phyloP scores from a whole-genome alignment of 2,888 invertebrate genomes.

The Torymus aiolomorphi region DNA sequence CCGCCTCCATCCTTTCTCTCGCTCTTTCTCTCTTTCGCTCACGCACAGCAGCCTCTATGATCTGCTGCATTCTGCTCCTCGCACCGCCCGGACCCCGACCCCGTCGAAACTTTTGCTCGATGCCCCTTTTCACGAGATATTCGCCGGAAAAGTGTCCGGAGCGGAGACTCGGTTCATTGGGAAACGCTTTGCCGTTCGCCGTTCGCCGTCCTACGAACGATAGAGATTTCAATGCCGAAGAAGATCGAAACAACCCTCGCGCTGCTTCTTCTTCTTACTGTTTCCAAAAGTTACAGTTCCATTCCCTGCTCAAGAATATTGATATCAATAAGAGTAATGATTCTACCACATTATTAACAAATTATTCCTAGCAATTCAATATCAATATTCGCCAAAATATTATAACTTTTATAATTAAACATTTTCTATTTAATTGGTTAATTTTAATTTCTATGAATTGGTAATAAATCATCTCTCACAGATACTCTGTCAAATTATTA shows the following conservation, averaged over 20 bases:
- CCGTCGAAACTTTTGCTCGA: constrained; percentile 64
- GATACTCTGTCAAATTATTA: no score
- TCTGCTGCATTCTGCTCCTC: constrained; percentile 42
- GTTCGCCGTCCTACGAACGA: constrained; percentile 58
- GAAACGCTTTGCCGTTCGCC: constrained; percentile 53
- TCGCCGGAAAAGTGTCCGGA: neutral
- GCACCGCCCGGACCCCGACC: neutral
- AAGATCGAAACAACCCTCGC: constrained; percentile 52
- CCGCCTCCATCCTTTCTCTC: constrained; percentile 51
- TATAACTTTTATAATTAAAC: no score
- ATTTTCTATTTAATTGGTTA: no score
- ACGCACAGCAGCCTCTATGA: constrained; percentile 48
- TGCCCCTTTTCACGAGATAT: constrained; percentile 54
- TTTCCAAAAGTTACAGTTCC: no score
- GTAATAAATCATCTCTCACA: no score
- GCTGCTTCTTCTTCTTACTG: neutral
- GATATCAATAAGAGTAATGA: no score
- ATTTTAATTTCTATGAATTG: no score
- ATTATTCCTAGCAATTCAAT: no score
- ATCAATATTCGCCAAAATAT: no score
- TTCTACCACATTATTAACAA: no score
- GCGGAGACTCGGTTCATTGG: constrained; percentile 53
- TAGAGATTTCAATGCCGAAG: constrained; percentile 66
- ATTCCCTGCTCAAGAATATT: no score
- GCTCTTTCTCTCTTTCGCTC: constrained; percentile 22